A percentile compares a stretch with the other conserved stretches of the same genome.
These are phyloP conservation scores for Rhinella marina DNA, from an alignment of 2,797 vertebrate genomes.

Conservation along the genomic window DNA sequence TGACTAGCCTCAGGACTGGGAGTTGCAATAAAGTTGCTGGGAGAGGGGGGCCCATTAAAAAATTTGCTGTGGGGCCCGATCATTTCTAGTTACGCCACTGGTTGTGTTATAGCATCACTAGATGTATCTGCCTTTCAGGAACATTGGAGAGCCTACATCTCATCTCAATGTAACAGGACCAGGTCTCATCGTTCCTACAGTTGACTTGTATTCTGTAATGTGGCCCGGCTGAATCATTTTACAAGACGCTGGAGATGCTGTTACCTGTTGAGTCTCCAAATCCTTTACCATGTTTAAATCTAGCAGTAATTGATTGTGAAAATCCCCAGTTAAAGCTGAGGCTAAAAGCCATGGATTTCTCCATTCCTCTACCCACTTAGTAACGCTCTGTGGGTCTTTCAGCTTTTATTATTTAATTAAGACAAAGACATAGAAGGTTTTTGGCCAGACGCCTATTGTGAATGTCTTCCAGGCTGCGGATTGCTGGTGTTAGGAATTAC, in stretches of 20 bases:
- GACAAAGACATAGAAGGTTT: conserved; percentile 56
- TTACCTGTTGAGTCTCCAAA: conserved; percentile 12
- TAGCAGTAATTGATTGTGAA: conserved; percentile 52
- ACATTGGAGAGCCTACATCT: background rate
- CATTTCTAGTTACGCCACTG: too few relatives aligned
- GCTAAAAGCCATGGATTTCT: conserved; percentile 36
- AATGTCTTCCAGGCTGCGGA: conserved; percentile 62
- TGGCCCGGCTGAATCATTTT: background rate
- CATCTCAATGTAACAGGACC: background rate
- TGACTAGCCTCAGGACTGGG: too few relatives aligned
- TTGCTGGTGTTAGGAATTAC: conserved; percentile 62
- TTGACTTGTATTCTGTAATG: too few relatives aligned
- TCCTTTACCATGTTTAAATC: conserved; percentile 29
- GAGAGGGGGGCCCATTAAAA: too few relatives aligned
- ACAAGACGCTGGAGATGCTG: background rate
- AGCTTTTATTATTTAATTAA: conserved; percentile 62
- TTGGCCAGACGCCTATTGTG: conserved; percentile 61
- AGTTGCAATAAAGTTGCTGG: too few relatives aligned
- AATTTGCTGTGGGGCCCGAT: too few relatives aligned
- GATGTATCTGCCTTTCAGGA: background rate
- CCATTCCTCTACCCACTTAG: conserved; percentile 34
- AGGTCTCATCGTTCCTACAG: background rate
- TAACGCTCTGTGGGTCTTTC: conserved; percentile 33
- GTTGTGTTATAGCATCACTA: too few relatives aligned
- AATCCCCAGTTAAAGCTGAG: conserved; percentile 51